Percentiles rank a stretch among this genome's conserved stretches.
Evolutionary conservation across 2,113 vertebrate genomes (phyloP).

Genomic region (Illadopsis cleaveri): DNA sequence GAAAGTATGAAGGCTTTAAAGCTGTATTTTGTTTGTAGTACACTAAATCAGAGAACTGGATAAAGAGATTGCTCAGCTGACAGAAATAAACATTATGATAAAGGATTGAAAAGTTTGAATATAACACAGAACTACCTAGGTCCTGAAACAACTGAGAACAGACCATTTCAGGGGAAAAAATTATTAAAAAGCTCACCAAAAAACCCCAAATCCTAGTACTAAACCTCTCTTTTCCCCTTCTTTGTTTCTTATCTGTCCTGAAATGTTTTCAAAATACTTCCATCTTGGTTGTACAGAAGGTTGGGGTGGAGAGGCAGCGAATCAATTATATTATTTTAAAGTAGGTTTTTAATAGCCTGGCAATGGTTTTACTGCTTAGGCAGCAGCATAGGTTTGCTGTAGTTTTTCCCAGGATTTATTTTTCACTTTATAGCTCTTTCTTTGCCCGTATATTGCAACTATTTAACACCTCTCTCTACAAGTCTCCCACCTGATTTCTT

Average conservation of each 20-base stretch:
- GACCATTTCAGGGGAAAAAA: neutral
- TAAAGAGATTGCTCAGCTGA: neutral
- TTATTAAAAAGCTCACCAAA: neutral
- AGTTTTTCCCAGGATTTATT: neutral
- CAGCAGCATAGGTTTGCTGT: neutral
- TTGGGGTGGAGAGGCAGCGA: neutral
- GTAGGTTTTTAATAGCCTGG: neutral
- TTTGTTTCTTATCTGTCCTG: neutral
- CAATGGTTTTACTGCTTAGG: neutral
- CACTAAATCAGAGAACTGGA: neutral
- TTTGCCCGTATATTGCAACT: neutral
- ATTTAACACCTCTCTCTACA: neutral
- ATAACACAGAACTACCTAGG: neutral
- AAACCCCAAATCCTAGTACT: neutral
- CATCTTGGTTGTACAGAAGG: neutral
- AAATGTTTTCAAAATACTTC: neutral
- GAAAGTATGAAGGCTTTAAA: neutral
- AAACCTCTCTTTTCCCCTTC: neutral
- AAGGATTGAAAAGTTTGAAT: neutral
- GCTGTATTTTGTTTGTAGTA: neutral
- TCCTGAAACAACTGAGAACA: neutral
- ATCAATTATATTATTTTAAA: neutral
- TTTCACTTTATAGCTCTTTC: neutral
- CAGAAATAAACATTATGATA: neutral
- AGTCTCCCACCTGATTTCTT: neutral